Conservation (phyloP, 1,140 invertebrate genomes). For the Ostrea denselamellosa region DNA sequence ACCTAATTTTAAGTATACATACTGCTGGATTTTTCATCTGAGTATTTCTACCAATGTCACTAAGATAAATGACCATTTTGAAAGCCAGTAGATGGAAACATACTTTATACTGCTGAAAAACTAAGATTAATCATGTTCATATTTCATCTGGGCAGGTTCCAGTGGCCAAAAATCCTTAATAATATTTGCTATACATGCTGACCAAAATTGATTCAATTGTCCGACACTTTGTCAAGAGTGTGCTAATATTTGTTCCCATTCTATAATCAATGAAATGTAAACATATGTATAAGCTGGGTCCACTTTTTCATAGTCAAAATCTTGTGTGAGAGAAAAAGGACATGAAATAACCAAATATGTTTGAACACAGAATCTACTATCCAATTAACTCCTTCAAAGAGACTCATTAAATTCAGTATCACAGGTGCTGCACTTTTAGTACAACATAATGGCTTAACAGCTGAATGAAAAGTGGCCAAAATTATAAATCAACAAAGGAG, state of each 20-base stretch:
- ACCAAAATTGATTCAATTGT: conserved; percentile 34
- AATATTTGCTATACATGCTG: conserved; percentile 35
- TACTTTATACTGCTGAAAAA: background rate
- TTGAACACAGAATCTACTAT: conserved; percentile 3
- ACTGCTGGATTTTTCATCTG: background rate
- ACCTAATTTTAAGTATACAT: too few species aligned
- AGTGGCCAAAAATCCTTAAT: conserved; percentile 17
- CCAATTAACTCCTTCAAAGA: conserved; percentile 31
- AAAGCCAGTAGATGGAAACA: background rate
- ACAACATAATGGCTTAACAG: too few species aligned
- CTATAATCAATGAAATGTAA: conserved; percentile 35
- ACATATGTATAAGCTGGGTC: conserved; percentile 1
- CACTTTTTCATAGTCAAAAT: background rate
- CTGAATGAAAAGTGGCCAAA: background rate
- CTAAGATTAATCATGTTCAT: conserved; percentile 29
- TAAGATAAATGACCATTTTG: conserved; percentile 26
- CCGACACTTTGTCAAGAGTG: background rate
- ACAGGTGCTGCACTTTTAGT: background rate
- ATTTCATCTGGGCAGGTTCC: conserved; percentile 23
- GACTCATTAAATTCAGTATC: background rate
- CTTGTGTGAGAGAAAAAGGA: background rate
- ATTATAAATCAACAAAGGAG: background rate
- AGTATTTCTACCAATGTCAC: background rate
- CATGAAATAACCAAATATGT: conserved; percentile 21
- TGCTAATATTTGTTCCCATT: conserved; percentile 32